Evolutionary conservation across 1,140 invertebrate species (phyloP), one percentile per base, ranked within the genome.

Genomic region (Euwallacea similis): DNA sequence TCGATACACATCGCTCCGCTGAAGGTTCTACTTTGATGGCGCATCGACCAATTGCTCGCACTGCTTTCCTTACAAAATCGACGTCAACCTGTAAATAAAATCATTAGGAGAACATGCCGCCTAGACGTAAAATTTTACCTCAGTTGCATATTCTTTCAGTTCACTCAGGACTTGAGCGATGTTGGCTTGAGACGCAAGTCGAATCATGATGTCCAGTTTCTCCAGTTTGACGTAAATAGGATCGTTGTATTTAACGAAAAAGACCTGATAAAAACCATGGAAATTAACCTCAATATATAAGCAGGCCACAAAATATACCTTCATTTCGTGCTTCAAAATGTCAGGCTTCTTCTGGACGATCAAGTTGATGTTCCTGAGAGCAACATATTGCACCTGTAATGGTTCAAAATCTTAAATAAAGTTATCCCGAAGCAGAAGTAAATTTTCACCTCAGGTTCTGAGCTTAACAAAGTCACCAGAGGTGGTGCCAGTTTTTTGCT

Each of bases 211-310:
- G 81, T 99, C 98, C 77, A 99, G 81, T 82, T 99, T 99, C 83
- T 99, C 98, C 61, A 99, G 86, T 83, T 99, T 99, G 4, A 99
- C 98, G 83, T 99, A 99, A 81, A 99, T 99, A 7, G 98, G 98
- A 86, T 99, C 98, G 82, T 99, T 99, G 84, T 99, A 99, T 79
- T 99, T 99, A 11, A 99, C 98, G 82, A 99, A 99, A 85, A 99
- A 99, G 1, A 33, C 21, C 21, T 33, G 42, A 96, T 46, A 43
- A 66, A 46, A 8, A 21, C 56, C 60, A 91, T 11, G n/a, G 56
- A 33, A 21, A 42, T 58, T 21, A 16, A 7, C 15, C 15, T 58
- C 0, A 33, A 41, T 11, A 9, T 61, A 42, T 43, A 9, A 43
- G 11, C 8, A 43, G 10, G 10, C 43, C 10, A 13, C 7, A 9